Evolutionary conservation across 2,888 invertebrate genomes (phyloP).

Genomic region (Lithophane semibrunnea): DNA sequence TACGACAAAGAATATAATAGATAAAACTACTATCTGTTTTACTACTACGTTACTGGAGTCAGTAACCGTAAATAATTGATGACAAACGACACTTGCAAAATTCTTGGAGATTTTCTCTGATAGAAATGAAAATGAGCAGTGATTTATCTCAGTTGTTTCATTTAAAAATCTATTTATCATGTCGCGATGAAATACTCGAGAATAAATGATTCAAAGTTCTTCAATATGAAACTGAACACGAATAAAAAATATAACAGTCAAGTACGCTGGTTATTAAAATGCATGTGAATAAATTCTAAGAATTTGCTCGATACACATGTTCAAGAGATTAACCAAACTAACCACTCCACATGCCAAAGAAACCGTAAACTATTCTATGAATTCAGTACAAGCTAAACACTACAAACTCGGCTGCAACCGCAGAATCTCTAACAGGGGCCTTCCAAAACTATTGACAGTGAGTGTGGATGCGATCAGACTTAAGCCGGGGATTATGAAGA

Average conservation of each 20-base stretch:
- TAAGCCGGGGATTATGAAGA: constrained; percentile 90
- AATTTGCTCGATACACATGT: constrained; percentile 79
- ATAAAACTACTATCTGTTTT: constrained; percentile 19
- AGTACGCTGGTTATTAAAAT: constrained; percentile 33
- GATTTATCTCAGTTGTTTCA: constrained; percentile 62
- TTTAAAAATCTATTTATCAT: constrained; percentile 67
- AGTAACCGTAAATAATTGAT: constrained; percentile 59
- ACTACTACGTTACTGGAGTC: constrained; percentile 46
- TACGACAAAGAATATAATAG: not conserved
- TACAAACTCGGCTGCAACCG: constrained; percentile 83
- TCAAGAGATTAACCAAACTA: constrained; percentile 77
- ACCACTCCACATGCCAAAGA: constrained; percentile 81
- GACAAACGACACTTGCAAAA: constrained; percentile 62
- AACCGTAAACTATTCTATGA: constrained; percentile 86
- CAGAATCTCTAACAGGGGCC: constrained; percentile 88
- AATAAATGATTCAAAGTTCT: constrained; percentile 31
- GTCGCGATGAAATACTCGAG: constrained; percentile 33
- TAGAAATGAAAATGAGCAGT: constrained; percentile 54
- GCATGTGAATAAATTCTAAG: constrained; percentile 64
- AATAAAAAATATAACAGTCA: constrained; percentile 18
- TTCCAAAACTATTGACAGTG: constrained; percentile 90
- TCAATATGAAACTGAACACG: constrained; percentile 13
- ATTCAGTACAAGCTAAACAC: constrained; percentile 84
- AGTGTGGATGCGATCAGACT: constrained; percentile 90
- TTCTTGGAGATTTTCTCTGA: constrained; percentile 59